Base-by-base conservation (phyloP, 2,888 invertebrate species). In the Nomada lathburiana region DNA sequence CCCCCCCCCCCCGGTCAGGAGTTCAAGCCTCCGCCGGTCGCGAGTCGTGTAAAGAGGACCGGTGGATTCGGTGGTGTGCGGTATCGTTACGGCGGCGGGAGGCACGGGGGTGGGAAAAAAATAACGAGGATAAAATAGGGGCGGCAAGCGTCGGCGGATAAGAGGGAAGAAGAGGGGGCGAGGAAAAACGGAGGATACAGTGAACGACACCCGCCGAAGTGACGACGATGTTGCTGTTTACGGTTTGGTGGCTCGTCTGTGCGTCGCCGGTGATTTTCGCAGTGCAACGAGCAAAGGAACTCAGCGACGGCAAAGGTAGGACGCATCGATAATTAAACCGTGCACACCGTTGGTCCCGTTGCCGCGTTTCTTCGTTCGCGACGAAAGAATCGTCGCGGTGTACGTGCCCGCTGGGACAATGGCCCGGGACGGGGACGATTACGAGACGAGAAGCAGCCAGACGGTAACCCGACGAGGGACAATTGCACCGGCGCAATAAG, bases 291-390 rank as follows among this genome's bases (percentile, higher is more conserved):
- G 89, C 90, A 47, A 93, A 93, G 86, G 93, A 93, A 69, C 89
- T 90, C 74, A 91, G 92, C 63, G 93, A 93, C 68, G 93, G 93
- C 67, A 93, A 91, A 91, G 91, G 93, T 93, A 91, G 88, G 91
- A 86, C 50, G n/a, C 68, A 23, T 72, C 53, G 70, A 65, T 23
- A 63, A 74, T 65, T 73, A 67, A 68, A 11, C 67, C n/a, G 20
- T 0, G 20, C 26, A 1, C 5, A n/a, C n/a, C n/a, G n/a, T n/a
- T n/a, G n/a, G 18, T 20, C 1, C 44, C 29, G 3, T 18, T n/a
- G 2, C 20, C 5, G 11, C 36, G 10, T 29, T 3, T n/a, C 29
- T 29, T 7, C 20, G 18, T 29, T 20, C 18, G 13, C 1, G 57
- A 16, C 23, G 47, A 62, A 67, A 47, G 64, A 57, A 26, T 20